Percentiles rank a stretch among this genome's conserved stretches.
phyloP scores from a whole-genome alignment of 2,113 vertebrate species.

The Tricholaema leucomelas region DNA sequence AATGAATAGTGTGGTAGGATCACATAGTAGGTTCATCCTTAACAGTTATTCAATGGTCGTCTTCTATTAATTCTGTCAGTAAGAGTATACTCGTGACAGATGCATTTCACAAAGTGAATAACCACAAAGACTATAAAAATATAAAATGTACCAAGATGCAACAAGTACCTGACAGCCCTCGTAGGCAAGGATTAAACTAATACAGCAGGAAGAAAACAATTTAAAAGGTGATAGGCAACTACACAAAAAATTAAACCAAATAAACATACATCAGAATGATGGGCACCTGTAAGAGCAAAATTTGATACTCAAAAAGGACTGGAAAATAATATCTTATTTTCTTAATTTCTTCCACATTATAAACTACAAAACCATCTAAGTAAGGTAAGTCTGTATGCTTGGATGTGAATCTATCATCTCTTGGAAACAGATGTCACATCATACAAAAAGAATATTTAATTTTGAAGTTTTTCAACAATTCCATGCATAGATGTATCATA shows the following conservation, averaged over 20 bases:
- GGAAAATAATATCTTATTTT: not conserved
- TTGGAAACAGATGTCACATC: not conserved
- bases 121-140: not conserved
- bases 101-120: not conserved
- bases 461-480: not conserved
- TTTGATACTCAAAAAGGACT: not conserved
- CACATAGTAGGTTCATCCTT: not conserved
- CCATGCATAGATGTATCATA: not conserved
- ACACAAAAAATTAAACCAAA: not conserved
- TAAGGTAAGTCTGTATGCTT: not conserved
- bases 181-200: not conserved
- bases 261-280: not conserved
- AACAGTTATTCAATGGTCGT: not conserved
- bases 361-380: not conserved
- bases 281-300: not conserved
- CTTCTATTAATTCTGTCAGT: not conserved
- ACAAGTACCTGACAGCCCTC: too few species aligned
- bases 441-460: not conserved
- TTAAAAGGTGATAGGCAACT: not conserved
- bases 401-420: not conserved
- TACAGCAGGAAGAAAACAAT: not conserved
- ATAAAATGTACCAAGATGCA: not conserved
- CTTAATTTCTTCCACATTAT: not conserved
- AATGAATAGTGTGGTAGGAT: not conserved
- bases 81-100: not conserved